Evolutionary conservation across 1,140 invertebrate species (phyloP).

Genomic region (Drosophila mayri): DNA sequence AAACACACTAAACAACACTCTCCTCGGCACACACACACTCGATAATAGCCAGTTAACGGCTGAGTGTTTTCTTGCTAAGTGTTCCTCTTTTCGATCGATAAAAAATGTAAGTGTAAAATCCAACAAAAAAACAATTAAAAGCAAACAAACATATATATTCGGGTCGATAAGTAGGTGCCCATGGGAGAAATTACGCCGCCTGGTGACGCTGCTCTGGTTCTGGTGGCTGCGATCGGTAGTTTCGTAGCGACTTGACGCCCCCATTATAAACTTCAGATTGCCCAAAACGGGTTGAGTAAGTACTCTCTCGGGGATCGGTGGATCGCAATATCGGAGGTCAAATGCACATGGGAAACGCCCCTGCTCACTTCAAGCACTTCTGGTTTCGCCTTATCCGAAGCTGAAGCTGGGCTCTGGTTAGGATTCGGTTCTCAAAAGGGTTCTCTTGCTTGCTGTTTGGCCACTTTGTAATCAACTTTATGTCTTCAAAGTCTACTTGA

Average conservation of each 20-base stretch:
- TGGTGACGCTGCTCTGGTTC: conserved; percentile 7
- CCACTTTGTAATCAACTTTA: not conserved
- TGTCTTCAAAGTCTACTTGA: not conserved
- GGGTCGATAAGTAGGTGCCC: conserved; percentile 57
- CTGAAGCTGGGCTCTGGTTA: not conserved
- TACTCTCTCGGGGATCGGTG: not conserved
- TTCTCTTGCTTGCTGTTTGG: too few relatives aligned
- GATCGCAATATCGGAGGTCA: conserved; percentile 19
- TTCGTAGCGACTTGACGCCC: conserved; percentile 48
- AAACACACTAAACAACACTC: conserved; percentile 10
- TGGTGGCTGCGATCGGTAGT: conserved; percentile 37
- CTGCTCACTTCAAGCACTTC: conserved; percentile 20
- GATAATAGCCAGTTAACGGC: conserved; percentile 50
- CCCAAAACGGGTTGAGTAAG: conserved; percentile 10
- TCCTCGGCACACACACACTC: conserved; percentile 13
- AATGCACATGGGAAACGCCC: conserved; percentile 42
- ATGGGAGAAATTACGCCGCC: conserved; percentile 45
- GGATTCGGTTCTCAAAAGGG: conserved; percentile 8
- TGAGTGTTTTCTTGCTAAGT: conserved; percentile 58
- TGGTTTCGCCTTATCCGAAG: conserved; percentile 30
- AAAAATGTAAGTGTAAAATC: conserved; percentile 46
- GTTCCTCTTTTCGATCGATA: conserved; percentile 44
- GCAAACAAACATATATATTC: conserved; percentile 20
- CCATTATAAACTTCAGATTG: conserved; percentile 44
- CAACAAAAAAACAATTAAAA: conserved; percentile 46